Evolutionary conservation across 2,888 invertebrate genomes (phyloP), one percentile per base, ranked within the genome.

Genomic region (Lathronympha strigana): DNA sequence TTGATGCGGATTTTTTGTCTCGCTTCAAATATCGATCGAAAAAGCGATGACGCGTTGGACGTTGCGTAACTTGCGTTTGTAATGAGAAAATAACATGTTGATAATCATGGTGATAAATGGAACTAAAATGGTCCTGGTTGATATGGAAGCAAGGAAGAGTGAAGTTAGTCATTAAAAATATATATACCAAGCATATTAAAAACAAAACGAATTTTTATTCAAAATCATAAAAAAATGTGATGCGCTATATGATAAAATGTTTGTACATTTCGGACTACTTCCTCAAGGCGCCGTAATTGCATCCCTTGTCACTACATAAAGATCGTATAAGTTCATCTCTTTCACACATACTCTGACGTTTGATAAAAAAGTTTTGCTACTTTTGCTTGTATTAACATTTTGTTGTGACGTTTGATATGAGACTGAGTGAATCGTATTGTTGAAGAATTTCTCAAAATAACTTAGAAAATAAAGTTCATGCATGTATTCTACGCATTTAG

Each of bases 1-100:
- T 23, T 53, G 77, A 72, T 82, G 83, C 82, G 77, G 81, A 73
- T 77, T 68, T 72, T 75, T 71, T 67, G 67, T 84, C 84, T 75
- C 80, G 66, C 74, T 86, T 78, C 61, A 70, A 61, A 73, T 53
- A 68, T 68, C 63, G 66, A 63, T 70, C 68, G 69, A 60, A 73
- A 69, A 72, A 74, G 76, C 69, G 71, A 60, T 58, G n/a, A 43
- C 21, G 40, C 38, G 28, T 43, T 49, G n/a, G 31, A 43, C 19
- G 63, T 55, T 62, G 50, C 49, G 25, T 51, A 40, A 45, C n/a
- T n/a, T n/a, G n/a, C n/a, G n/a, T n/a, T n/a, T n/a, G n/a, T n/a
- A n/a, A n/a, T n/a, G n/a, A n/a, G n/a, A n/a, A n/a, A n/a, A n/a
- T n/a, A n/a, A n/a, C n/a, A n/a, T n/a, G n/a, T n/a, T n/a, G n/a